Evolutionary conservation across 2,797 vertebrate species (phyloP).

Genomic region (Thunnus albacares): DNA sequence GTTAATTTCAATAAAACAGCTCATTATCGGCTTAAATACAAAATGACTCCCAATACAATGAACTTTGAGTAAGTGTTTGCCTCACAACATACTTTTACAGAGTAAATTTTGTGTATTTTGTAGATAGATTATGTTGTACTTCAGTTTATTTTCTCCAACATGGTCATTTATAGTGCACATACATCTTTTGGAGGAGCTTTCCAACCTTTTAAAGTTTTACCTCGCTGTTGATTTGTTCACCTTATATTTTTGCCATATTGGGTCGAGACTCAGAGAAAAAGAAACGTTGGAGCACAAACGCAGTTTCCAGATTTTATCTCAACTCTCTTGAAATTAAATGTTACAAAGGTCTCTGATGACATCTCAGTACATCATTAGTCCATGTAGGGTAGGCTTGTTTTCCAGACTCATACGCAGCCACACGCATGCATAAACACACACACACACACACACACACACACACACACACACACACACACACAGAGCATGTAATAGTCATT

Average conservation of each 20-base stretch:
- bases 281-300: neutral
- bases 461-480: neutral
- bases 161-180: too few species aligned
- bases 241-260: neutral
- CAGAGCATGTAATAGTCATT: neutral
- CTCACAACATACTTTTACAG: neutral
- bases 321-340: constrained; percentile 3
- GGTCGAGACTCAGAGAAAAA: neutral
- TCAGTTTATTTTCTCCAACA: too few species aligned
- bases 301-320: constrained; percentile 12
- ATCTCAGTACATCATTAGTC: neutral
- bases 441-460: neutral
- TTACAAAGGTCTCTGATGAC: neutral
- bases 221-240: neutral
- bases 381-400: constrained; percentile 4
- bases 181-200: neutral
- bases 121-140: neutral
- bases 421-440: constrained; percentile 8
- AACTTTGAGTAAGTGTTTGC: too few species aligned
- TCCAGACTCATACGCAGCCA: constrained; percentile 34
- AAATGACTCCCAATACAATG: too few species aligned
- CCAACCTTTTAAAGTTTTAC: neutral
- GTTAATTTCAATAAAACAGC: too few species aligned
- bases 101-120: neutral
- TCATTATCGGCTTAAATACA: too few species aligned